Base-by-base conservation (phyloP, 2,797 vertebrate genomes). In the Silurus lanzhouensis region DNA sequence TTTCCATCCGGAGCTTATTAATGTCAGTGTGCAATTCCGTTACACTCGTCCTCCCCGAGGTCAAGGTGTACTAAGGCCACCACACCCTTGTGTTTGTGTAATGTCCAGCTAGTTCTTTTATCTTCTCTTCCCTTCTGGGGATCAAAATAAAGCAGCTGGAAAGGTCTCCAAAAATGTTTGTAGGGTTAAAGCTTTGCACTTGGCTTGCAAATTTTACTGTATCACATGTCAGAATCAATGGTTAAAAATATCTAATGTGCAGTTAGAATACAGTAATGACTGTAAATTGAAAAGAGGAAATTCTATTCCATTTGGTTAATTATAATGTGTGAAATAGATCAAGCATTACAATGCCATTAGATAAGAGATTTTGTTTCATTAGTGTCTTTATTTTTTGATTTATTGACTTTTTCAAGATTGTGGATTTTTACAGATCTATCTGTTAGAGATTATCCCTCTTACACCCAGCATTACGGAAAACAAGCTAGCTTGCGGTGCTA, bases 1-100 rank as follows among this genome's bases (percentile, higher is more conserved):
- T 88, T 89, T 86, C 87, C 90, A 79, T 88, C 81, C 38, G 44
- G 64, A 84, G 77, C 85, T 88, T 88, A 85, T 89, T 90, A 89
- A 88, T 78, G 68, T 86, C 85, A 85, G 57, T 84, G 31, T 78
- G 76, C 81, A 67, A 82, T 61, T 88, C 67, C 70, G 84, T 74
- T 76, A 58, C 71, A 31, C 84, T 77, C 1, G n/a, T 52, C 74
- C 66, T 46, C 64, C 61, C 38, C 27, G 31, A 86, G 81, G 72
- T 87, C 85, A 83, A 85, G 81, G 82, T 86, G 72, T 82, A 75
- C 22, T 20, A 25, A 83, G 84, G 76, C 82, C 77, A 79, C 87
- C 83, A 52, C 63, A 25, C 78, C 74, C 85, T 84, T 14, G 10
- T 78, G 86, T 88, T 88, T 86, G 83, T 79, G 57, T 82, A 87